phyloP scores from a whole-genome alignment of 2,797 vertebrate species.

The Spheniscus humboldti region DNA sequence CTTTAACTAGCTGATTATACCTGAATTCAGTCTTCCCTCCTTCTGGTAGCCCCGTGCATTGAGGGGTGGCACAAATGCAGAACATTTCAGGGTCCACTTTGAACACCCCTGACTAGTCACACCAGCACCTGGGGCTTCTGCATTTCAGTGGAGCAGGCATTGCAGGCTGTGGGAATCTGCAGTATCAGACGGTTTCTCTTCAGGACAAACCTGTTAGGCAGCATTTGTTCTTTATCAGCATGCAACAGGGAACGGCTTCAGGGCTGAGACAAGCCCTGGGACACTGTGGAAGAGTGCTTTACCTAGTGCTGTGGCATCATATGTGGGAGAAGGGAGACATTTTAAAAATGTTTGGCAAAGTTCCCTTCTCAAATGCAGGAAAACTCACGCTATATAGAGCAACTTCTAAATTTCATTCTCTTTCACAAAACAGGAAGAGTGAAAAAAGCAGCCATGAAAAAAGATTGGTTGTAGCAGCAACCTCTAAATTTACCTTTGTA shows the following conservation, averaged over 20 bases:
- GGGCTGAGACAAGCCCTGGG: neutral
- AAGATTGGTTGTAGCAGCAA: neutral
- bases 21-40: neutral
- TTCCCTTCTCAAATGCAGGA: neutral
- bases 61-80: neutral
- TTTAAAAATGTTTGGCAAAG: neutral
- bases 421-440: neutral
- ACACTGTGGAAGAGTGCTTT: neutral
- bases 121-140: neutral
- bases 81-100: neutral
- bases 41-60: neutral
- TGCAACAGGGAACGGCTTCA: neutral
- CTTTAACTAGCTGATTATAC: neutral
- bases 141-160: neutral
- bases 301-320: neutral
- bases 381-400: neutral
- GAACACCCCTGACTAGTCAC: neutral
- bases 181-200: neutral
- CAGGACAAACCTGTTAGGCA: neutral
- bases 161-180: neutral
- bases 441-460: neutral
- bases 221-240: neutral
- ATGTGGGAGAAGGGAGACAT: neutral
- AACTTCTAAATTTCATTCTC: neutral
- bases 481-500: constrained; percentile 15